phyloP scores from a whole-genome alignment of 2,797 vertebrate species.

The Clarias platycephalus region DNA sequence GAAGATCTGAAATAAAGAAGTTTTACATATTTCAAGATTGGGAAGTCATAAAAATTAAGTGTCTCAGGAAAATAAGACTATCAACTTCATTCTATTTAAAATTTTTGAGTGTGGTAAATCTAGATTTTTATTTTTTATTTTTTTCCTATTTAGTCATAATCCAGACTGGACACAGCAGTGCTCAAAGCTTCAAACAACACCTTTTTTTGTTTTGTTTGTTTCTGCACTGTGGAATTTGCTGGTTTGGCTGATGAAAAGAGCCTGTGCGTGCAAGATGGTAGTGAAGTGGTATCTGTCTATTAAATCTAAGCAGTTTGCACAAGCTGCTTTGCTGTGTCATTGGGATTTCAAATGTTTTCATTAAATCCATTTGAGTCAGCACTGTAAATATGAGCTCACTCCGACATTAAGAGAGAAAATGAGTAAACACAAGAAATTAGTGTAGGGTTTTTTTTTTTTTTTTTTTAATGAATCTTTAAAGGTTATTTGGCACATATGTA shows the following conservation, averaged over 20 bases:
- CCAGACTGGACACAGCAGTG: neutral
- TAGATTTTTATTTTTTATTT: no score
- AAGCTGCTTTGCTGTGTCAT: neutral
- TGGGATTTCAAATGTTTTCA: constrained; percentile 31
- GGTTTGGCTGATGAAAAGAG: neutral
- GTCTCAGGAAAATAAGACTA: neutral
- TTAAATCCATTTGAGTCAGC: constrained; percentile 3
- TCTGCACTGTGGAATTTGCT: neutral
- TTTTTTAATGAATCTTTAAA: neutral
- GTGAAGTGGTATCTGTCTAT: neutral
- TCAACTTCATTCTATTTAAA: neutral
- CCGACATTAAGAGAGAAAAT: constrained; percentile 14
- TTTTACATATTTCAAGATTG: neutral
- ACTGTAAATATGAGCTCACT: constrained; percentile 23
- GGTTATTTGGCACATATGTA: neutral
- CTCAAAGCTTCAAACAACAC: neutral
- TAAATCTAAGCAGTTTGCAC: constrained; percentile 32
- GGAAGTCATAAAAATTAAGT: neutral
- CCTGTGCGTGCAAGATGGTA: neutral
- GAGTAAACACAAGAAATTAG: constrained; percentile 5
- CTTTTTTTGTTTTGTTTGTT: neutral
- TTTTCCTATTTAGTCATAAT: neutral
- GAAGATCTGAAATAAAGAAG: neutral
- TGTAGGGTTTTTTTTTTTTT: neutral
- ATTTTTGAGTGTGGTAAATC: neutral